Base-by-base conservation (phyloP, 2,888 invertebrate species). In the Strigamia transsilvanica region DNA sequence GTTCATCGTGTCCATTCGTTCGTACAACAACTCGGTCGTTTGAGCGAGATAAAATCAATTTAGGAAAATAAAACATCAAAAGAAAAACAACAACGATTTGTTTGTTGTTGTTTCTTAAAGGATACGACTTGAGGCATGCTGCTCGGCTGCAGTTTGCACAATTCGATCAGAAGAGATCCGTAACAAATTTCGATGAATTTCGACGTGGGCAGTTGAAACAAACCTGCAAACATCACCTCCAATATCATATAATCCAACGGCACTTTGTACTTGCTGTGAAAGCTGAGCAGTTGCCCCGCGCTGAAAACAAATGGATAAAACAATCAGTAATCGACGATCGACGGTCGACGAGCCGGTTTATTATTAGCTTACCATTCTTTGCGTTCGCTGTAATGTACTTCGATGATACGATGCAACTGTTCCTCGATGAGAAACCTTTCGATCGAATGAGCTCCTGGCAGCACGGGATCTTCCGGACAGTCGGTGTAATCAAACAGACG, bases 181-280 rank as follows among this genome's bases (percentile, higher is more conserved):
- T 98, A 98, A 85, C 94, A 94, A 83, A 99, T 93, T 88, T 99
- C 98, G 84, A 97, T 87, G 88, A 94, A 95, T 83, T 94, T 92
- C 0, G 98, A 94, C 9, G 93, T 91, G 0, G 99, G 99, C 88
- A 99, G 91, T 86, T 94, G 93, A 86, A 99, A 98, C 83, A 99
- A 87, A 89, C 98, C 97, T 0, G 94, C 94, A 89, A 99, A 97
- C 85, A 99, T 93, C 0, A 89, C 89, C 90, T 99, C 99, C 0
- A 99, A 96, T 84, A 99, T 97, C 88, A 99, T 97, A 88, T 99
- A 99, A 87, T 99, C 98, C 82, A 99, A 88, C 0, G 99, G 99
- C 84, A 99, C 95, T 89, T 97, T 97, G 18, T 93, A 91, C 89
- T 96, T 96, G 87, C 96, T 95, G 0, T 96, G 96, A 86, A 98